Percentiles rank a stretch among this genome's conserved stretches.
phyloP scores from a whole-genome alignment of 2,888 invertebrate species.

The Exocentrus adspersus region DNA sequence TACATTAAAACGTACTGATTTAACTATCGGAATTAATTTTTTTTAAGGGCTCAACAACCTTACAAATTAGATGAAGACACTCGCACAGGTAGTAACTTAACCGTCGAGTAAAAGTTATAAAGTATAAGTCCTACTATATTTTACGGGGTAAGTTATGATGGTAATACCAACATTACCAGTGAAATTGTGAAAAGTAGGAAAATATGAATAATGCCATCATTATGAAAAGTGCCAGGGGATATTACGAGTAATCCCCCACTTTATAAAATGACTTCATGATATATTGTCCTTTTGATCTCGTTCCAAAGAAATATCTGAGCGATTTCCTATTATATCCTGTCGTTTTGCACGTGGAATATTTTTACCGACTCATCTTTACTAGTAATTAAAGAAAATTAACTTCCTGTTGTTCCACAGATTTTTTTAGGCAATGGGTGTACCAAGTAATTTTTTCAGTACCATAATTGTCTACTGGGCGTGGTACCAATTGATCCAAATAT shows the following conservation, averaged over 20 bases:
- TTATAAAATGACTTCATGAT: slow-evolving; percentile 54
- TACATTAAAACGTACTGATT: too few relatives aligned
- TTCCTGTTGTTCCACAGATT: too few relatives aligned
- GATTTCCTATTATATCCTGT: slow-evolving; percentile 24
- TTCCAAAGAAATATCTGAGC: slow-evolving; percentile 30
- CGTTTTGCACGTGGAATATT: slow-evolving; percentile 13
- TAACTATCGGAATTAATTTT: too few relatives aligned
- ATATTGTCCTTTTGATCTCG: slow-evolving; percentile 50
- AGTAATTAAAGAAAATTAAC: too few relatives aligned
- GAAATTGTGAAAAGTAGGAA: slow-evolving; percentile 34
- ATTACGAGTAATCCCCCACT: slow-evolving; percentile 55
- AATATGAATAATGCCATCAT: slow-evolving; percentile 53
- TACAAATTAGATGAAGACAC: too few relatives aligned
- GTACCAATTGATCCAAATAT: neutral
- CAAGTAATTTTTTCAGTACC: neutral
- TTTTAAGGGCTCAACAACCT: too few relatives aligned
- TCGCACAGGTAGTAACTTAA: too few relatives aligned
- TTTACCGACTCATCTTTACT: slow-evolving; percentile 12
- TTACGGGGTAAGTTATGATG: slow-evolving; percentile 21
- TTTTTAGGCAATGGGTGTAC: too few relatives aligned
- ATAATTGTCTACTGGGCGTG: neutral
- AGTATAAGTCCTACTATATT: slow-evolving; percentile 20
- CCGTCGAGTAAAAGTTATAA: too few relatives aligned
- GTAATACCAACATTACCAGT: slow-evolving; percentile 24
- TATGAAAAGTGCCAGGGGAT: slow-evolving; percentile 52